These are phyloP conservation scores for Ceuthmochares aereus DNA, from an alignment of 2,113 vertebrate genomes.

Conservation along the genomic window DNA sequence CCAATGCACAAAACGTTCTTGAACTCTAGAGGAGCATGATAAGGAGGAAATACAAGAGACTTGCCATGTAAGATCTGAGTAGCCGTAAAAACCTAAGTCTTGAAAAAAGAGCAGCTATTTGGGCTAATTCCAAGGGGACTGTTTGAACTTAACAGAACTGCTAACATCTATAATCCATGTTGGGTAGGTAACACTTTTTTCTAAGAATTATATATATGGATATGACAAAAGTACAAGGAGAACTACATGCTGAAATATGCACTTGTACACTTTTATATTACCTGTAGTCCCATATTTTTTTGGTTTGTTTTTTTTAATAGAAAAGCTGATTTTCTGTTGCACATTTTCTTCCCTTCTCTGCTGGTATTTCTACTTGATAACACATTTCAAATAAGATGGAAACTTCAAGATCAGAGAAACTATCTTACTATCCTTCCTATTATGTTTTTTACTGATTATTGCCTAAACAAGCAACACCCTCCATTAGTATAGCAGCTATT, in stretches of 20 bases:
- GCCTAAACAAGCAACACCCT: not conserved
- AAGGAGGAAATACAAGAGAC: not conserved
- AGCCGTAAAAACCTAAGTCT: not conserved
- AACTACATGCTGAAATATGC: not conserved
- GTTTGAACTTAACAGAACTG: not conserved
- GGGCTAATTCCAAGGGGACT: not conserved
- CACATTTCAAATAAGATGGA: accelerated
- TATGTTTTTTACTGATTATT: not conserved
- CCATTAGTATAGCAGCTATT: not conserved
- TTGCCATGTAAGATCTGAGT: not conserved
- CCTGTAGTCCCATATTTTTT: not conserved
- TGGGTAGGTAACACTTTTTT: not conserved
- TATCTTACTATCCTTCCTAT: not conserved
- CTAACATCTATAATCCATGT: not conserved
- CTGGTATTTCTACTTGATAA: not conserved
- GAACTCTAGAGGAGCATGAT: not conserved
- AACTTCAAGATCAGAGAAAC: not conserved
- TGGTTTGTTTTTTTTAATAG: not conserved
- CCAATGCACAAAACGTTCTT: not conserved
- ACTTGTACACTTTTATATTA: not conserved
- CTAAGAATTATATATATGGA: not conserved
- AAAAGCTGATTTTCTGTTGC: not conserved
- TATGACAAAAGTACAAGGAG: not conserved
- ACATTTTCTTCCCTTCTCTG: not conserved
- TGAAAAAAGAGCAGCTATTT: not conserved